These are phyloP conservation scores for Lasiommata megera DNA, from an alignment of 2,888 invertebrate genomes.

Conservation along the genomic window DNA sequence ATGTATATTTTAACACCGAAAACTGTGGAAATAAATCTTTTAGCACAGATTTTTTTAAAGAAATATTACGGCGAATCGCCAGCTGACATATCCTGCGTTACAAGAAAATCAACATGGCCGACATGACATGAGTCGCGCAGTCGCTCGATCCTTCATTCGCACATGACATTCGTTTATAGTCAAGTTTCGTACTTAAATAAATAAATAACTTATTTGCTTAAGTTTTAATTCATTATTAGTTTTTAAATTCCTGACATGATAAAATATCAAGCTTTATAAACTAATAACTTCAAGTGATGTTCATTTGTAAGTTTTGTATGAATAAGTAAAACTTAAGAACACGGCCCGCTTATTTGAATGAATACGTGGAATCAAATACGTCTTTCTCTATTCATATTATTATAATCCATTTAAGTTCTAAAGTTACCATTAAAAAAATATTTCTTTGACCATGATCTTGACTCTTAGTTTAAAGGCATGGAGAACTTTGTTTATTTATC, in stretches of 20 bases:
- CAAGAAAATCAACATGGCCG: conserved; percentile 80
- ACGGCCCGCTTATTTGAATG: conserved; percentile 19
- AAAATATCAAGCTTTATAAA: neutral
- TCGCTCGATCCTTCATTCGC: conserved; percentile 48
- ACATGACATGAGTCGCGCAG: conserved; percentile 42
- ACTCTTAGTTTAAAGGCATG: neutral
- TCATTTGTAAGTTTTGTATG: neutral
- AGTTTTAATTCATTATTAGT: neutral
- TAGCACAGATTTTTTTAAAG: conserved; percentile 62
- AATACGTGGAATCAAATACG: conserved; percentile 23
- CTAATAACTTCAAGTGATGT: neutral
- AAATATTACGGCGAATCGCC: conserved; percentile 69
- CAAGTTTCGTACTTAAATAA: conserved; percentile 13
- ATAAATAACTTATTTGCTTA: neutral
- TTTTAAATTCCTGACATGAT: neutral
- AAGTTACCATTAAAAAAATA: neutral
- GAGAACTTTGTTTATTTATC: conserved; percentile 10
- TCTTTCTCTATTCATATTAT: neutral
- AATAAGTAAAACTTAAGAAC: conserved; percentile 20
- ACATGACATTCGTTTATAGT: conserved; percentile 60
- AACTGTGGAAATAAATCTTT: conserved; percentile 48
- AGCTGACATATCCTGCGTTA: conserved; percentile 82
- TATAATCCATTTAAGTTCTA: neutral
- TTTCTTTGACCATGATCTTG: neutral
- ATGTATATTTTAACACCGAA: conserved; percentile 48